Conservation (phyloP, 2,797 vertebrate species). For the Scolopax rusticola region DNA sequence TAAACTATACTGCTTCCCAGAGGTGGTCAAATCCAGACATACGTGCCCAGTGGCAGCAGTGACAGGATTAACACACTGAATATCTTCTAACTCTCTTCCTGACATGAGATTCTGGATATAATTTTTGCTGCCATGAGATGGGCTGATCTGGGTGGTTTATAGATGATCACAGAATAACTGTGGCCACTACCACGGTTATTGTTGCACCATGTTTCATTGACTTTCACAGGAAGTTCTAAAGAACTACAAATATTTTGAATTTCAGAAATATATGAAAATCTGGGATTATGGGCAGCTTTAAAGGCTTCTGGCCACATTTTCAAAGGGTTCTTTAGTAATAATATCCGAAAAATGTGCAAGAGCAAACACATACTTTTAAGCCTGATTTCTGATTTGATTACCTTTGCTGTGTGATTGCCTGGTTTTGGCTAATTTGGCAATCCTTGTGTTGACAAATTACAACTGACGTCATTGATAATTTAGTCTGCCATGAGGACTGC, state of each 20-base stretch:
- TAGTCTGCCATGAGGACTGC: background rate
- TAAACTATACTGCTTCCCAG: background rate
- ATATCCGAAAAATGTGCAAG: constrained; percentile 3
- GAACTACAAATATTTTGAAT: constrained; percentile 16
- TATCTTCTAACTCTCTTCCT: constrained; percentile 10
- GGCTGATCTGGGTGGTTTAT: background rate
- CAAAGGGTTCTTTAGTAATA: background rate
- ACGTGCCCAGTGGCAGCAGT: background rate
- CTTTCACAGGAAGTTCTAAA: background rate
- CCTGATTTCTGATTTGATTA: constrained; percentile 47
- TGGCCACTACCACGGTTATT: background rate
- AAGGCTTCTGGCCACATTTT: constrained; percentile 15
- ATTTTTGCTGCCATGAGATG: background rate
- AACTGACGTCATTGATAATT: constrained; percentile 3
- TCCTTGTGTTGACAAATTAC: background rate
- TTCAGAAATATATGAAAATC: background rate
- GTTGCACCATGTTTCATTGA: background rate
- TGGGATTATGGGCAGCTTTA: background rate
- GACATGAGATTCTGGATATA: background rate
- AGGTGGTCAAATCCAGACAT: background rate
- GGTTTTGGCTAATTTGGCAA: constrained; percentile 48
- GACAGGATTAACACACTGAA: background rate
- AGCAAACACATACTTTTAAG: background rate
- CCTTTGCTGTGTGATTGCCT: constrained; percentile 31
- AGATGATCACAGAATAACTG: background rate